Evolutionary conservation across 2,888 invertebrate species (phyloP).

Genomic region (Epistrophella euchroma): DNA sequence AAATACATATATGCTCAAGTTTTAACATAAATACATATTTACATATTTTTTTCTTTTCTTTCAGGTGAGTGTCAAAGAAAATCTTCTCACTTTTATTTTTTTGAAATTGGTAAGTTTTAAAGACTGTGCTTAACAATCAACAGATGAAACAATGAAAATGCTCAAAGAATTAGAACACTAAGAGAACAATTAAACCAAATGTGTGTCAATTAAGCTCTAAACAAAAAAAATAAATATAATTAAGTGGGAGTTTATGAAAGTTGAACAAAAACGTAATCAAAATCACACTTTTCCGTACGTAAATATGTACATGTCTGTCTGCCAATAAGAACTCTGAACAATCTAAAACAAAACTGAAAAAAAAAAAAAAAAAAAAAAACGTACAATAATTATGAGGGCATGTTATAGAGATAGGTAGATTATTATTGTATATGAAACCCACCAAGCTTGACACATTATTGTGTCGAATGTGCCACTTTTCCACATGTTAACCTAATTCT

Average conservation of each 20-base stretch:
- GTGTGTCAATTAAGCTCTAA: constrained; percentile 7
- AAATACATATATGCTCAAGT: no score
- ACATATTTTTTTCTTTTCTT: no score
- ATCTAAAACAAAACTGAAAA: constrained; percentile 1
- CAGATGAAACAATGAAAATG: neutral
- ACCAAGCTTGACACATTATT: constrained; percentile 59
- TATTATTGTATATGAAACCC: constrained; percentile 57
- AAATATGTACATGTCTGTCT: neutral
- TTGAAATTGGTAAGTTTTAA: neutral
- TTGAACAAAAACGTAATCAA: constrained; percentile 20
- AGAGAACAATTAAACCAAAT: constrained; percentile 4
- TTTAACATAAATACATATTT: no score
- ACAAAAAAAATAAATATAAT: neutral
- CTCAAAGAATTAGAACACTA: neutral
- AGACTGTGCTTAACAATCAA: no score
- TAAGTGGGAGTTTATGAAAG: constrained; percentile 28
- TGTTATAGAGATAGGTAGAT: constrained; percentile 17
- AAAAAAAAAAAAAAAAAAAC: neutral
- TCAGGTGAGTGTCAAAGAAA: no score
- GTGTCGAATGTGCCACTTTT: constrained; percentile 43
- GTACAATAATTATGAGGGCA: constrained; percentile 53
- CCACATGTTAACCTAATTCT: constrained; percentile 9
- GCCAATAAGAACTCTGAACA: constrained; percentile 11
- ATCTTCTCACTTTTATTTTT: neutral
- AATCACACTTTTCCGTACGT: constrained; percentile 11